phyloP scores from a whole-genome alignment of 2,797 vertebrate species.

The Agapornis canus region DNA sequence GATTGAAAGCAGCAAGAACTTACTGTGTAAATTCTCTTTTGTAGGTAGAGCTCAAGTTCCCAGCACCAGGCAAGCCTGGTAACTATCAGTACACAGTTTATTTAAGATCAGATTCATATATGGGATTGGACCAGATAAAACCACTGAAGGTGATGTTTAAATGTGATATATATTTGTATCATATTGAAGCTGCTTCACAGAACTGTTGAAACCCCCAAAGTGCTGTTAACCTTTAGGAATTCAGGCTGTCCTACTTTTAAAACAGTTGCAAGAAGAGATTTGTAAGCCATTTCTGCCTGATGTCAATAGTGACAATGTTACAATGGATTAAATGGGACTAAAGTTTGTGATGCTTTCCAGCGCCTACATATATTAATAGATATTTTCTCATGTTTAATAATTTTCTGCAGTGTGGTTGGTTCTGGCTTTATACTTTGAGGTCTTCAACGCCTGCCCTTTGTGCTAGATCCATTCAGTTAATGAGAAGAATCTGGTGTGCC shows the following conservation, averaged over 20 bases:
- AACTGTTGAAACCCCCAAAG: neutral
- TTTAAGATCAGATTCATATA: slow-evolving; percentile 94
- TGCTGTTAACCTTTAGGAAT: neutral
- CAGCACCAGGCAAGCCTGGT: slow-evolving; percentile 95
- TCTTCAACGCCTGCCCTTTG: neutral
- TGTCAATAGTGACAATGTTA: neutral
- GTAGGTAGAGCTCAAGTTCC: slow-evolving; percentile 98
- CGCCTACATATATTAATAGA: neutral
- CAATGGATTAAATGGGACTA: neutral
- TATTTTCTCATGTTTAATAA: neutral
- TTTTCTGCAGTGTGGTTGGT: neutral
- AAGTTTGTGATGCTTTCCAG: neutral
- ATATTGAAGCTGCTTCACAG: neutral
- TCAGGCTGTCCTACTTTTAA: neutral
- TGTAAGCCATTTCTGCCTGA: neutral
- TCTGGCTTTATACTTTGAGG: neutral
- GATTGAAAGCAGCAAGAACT: neutral
- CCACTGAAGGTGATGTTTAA: slow-evolving; percentile 88
- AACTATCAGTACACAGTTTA: slow-evolving; percentile 98
- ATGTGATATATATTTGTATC: neutral
- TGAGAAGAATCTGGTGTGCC: neutral
- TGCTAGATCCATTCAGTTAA: neutral
- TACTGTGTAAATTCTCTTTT: slow-evolving; percentile 14
- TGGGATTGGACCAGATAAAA: slow-evolving; percentile 97
- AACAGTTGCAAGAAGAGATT: neutral